Evolutionary conservation across 2,113 vertebrate genomes (phyloP), one percentile per base, ranked within the genome.

Genomic region (Emydura subglobosa): DNA sequence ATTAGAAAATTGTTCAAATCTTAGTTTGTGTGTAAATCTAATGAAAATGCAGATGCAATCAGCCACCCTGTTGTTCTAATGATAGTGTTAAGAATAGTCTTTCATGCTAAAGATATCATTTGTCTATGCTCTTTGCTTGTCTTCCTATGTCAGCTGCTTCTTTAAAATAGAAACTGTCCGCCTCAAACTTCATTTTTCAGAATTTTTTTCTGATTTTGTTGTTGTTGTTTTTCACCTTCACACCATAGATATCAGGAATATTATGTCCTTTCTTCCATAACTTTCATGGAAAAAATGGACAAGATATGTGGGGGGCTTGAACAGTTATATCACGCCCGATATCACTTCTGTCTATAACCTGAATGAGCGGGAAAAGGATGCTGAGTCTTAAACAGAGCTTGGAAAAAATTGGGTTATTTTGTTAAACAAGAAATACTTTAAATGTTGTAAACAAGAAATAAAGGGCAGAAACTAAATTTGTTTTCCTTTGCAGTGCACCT

Each of bases 261-360:
- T 44, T 10, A 16, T 65, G 59, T 87, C 47, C 80, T 89, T 49
- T 95, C 85, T 93, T 91, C 21, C 65, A 2, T 85, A 24, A 84
- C 93, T 94, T 85, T 91, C 76, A 65, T 88, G n/a, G 54, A 55
- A 91, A 81, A 93, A 57, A 2, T 61, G 92, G 86, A 31, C 47
- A 91, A 92, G 39, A 13, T 68, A n/a, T 83, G 16, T 8, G 2
- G 29, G 85, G 16, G 79, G 7, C 27, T 81, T 87, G 78, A 82
- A 79, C 85, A 90, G 50, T 47, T 5, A 21, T 85, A 51, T 12
- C 86, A 44, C 88, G 59, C 59, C 82, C 31, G 90, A n/a, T 59
- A 51, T 51, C 50, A 51, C 8, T 9, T 51, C 50, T 51, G 11
- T 22, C 57, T 13, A 13, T 59, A 27, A 59, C 27, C 57, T 5